Evolutionary conservation across 2,797 vertebrate genomes (phyloP).

Genomic region (Hydrophis major): DNA sequence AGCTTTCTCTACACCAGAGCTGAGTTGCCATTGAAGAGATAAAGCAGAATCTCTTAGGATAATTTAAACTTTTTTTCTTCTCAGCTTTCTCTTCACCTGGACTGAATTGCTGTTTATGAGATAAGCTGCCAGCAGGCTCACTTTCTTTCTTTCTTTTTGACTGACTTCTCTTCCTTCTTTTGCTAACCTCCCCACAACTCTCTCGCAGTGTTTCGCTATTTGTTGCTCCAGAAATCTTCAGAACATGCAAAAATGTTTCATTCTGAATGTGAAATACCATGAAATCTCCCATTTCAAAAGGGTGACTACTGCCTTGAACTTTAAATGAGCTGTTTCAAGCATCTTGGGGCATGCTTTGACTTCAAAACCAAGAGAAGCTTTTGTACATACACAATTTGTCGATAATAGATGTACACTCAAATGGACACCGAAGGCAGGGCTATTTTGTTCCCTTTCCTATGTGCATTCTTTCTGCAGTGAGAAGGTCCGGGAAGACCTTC

Average conservation of each 20-base stretch:
- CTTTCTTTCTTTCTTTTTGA: not conserved
- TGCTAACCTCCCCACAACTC: not conserved
- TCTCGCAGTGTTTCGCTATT: not conserved
- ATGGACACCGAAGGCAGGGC: not conserved
- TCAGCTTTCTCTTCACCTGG: not conserved
- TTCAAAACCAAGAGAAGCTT: not conserved
- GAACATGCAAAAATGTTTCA: not conserved
- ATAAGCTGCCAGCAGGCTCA: not conserved
- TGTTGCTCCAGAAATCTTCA: not conserved
- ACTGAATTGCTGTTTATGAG: not conserved
- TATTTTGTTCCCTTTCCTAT: not conserved
- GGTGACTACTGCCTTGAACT: not conserved
- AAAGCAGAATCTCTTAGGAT: not conserved
- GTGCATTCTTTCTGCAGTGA: not conserved
- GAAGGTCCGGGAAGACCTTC: not conserved
- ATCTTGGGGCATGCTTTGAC: not conserved
- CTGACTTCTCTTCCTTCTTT: not conserved
- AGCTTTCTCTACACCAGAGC: not conserved
- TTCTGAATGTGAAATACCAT: not conserved
- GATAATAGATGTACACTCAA: not conserved
- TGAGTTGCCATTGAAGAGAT: not conserved
- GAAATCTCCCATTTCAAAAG: not conserved
- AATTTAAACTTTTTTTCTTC: not conserved
- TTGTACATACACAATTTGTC: not conserved
- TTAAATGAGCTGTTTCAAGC: not conserved